Base-by-base conservation (phyloP, 2,113 vertebrate genomes). In the Malurus elegans region DNA sequence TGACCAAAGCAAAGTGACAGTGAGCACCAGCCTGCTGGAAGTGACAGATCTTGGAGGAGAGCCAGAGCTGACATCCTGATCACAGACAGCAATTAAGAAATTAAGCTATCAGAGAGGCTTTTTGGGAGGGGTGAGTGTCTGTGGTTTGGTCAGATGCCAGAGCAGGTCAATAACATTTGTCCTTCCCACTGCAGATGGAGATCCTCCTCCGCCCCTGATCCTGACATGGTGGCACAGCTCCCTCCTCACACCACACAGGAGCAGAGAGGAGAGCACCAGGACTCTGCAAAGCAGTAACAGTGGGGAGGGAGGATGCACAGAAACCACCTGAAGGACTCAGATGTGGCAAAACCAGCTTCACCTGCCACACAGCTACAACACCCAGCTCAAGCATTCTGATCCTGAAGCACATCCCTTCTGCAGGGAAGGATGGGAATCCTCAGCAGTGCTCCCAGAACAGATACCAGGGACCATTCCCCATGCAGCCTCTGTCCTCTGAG, bases 51-150 rank as follows among this genome's bases (percentile, higher is more conserved):
- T 42, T 95, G 94, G 94, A 91, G 29, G 19, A 94, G 19, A 71
- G 94, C 85, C 93, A 94, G 87, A 70, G 47, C 66, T 90, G 94
- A 91, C 94, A 95, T 94, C 87, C 89, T 76, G 87, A 93, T 95
- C 91, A 38, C 78, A 87, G 89, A 70, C 64, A 95, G 93, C 90
- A 93, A 96, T 92, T 96, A 97, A 86, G 94, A 94, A 92, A 95
- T 97, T 71, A 94, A 97, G 94, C 86, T 79, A 86, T 95, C 91
- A 95, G 89, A 89, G 65, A 84, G 70, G 61, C 76, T 95, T 95
- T 93, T 72, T 17, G 83, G 79, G 82, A 92, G 75, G 91, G n/a
- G 61, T 66, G 66, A 91, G 31, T 47, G 58, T 51, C 81, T 87
- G 89, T 58, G 93, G 78, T 19, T 91, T 95, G 93, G 87, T 65